These are phyloP conservation scores for Pseudochaenichthys georgianus DNA, from an alignment of 2,797 vertebrate species.

Conservation along the genomic window DNA sequence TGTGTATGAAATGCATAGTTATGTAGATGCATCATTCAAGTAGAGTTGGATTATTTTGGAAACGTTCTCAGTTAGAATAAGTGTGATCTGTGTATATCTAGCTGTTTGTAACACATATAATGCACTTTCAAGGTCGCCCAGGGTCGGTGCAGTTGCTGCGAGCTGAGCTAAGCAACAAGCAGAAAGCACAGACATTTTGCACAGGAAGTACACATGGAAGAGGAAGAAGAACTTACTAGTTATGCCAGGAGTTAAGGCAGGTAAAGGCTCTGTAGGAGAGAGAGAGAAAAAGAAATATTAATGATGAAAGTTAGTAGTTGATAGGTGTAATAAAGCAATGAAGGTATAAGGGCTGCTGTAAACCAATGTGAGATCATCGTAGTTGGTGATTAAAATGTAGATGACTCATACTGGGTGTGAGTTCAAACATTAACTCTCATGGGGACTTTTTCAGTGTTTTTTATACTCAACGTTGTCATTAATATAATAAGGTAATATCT, in stretches of 20 bases:
- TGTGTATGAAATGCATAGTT: background rate
- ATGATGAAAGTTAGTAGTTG: background rate
- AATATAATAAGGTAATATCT: background rate
- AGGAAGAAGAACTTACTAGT: slow-evolving; percentile 82
- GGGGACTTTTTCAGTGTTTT: background rate
- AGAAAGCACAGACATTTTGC: slow-evolving; percentile 80
- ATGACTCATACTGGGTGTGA: background rate
- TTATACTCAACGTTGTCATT: background rate
- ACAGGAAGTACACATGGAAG: slow-evolving; percentile 62
- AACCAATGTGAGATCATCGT: background rate
- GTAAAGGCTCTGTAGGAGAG: slow-evolving; percentile 90
- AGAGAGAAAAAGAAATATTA: slow-evolving; percentile 38
- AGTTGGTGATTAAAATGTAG: background rate
- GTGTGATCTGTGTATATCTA: background rate
- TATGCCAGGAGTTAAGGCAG: slow-evolving; percentile 93
- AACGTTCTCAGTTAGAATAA: background rate
- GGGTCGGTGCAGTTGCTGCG: slow-evolving; percentile 60
- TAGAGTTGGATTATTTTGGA: background rate
- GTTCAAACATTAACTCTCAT: background rate
- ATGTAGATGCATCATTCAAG: background rate
- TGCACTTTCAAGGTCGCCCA: slow-evolving; percentile 36
- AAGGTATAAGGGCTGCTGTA: background rate
- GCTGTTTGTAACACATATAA: background rate
- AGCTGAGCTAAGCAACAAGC: slow-evolving; percentile 81
- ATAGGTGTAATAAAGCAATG: background rate